These are phyloP conservation scores for Lasiurus cinereus DNA, from an alignment of 2,113 vertebrate genomes.

Conservation along the genomic window DNA sequence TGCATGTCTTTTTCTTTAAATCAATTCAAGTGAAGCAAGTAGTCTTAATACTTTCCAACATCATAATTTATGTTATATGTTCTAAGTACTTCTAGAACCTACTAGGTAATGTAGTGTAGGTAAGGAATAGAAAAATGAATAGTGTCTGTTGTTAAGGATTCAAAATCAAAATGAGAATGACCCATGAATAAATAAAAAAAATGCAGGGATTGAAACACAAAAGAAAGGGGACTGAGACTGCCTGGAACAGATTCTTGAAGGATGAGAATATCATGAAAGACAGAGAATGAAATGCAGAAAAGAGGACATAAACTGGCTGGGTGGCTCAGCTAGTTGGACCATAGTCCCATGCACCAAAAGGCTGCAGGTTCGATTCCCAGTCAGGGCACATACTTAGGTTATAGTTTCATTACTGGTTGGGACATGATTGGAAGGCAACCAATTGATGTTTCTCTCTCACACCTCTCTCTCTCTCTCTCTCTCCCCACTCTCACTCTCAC, in stretches of 20 bases:
- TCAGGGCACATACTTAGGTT: no score
- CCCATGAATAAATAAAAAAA: neutral
- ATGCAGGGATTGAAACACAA: neutral
- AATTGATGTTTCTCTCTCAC: no score
- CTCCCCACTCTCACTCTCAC: fast-evolving
- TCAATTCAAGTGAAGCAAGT: neutral
- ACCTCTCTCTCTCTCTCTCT: no score
- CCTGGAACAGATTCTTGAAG: neutral
- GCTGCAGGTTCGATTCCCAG: no score
- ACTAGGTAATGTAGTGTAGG: neutral
- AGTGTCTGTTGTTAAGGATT: neutral
- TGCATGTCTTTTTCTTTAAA: neutral
- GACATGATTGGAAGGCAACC: no score
- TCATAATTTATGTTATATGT: neutral
- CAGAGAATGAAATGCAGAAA: neutral
- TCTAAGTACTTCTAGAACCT: neutral
- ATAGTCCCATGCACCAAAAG: no score
- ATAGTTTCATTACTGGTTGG: no score
- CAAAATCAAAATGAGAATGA: neutral
- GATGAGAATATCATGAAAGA: neutral
- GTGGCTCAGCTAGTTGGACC: no score
- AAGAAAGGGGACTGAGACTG: neutral
- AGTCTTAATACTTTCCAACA: neutral
- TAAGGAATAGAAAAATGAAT: neutral
- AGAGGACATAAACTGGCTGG: neutral